Conservation (phyloP, 2,113 vertebrate species). For the Motacilla tschutschensis region DNA sequence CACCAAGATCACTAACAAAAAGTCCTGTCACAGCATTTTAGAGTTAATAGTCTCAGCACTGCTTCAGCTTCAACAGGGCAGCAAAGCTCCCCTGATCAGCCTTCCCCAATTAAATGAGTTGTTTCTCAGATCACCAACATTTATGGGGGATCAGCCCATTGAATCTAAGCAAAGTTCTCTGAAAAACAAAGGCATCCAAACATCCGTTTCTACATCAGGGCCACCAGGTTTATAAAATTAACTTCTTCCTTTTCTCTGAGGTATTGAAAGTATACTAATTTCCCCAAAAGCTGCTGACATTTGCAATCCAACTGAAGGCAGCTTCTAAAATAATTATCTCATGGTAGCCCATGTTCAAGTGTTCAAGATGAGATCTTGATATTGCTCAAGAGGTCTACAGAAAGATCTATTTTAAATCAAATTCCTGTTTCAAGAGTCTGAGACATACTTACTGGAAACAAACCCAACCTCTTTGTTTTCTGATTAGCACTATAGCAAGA, state of each 20-base stretch:
- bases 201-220: not conserved
- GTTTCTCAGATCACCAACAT: not conserved
- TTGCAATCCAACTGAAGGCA: not conserved
- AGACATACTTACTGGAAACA: not conserved
- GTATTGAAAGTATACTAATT: not conserved
- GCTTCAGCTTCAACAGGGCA: not conserved
- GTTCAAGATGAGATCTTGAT: not conserved
- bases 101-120: not conserved
- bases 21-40: not conserved
- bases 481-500: not conserved
- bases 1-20: not conserved
- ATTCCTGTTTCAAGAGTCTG: conserved; percentile 42
- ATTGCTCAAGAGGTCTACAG: not conserved
- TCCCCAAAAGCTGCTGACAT: not conserved
- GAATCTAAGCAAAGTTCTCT: not conserved
- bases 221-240: not conserved
- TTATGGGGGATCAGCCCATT: not conserved
- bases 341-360: not conserved
- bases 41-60: not conserved
- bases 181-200: not conserved
- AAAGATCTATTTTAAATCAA: conserved; percentile 27
- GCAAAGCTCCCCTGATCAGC: not conserved
- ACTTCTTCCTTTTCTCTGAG: not conserved
- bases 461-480: not conserved
- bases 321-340: not conserved